phyloP scores from a whole-genome alignment of 2,797 vertebrate genomes.

The Lacerta bilineata region DNA sequence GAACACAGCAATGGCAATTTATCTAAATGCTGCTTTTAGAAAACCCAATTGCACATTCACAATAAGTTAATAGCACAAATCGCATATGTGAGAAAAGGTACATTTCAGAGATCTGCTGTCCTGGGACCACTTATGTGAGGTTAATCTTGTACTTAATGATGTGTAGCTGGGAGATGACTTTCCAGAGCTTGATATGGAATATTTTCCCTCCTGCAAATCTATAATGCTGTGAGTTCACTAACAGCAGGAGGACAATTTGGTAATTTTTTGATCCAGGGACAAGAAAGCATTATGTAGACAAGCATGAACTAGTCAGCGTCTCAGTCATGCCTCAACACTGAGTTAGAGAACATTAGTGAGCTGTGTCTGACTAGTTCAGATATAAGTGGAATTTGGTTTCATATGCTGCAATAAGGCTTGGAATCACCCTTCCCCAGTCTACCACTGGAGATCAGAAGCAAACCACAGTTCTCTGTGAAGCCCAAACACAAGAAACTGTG shows the following conservation, averaged over 20 bases:
- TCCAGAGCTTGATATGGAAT: not conserved
- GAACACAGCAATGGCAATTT: not conserved
- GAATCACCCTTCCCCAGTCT: too few relatives aligned
- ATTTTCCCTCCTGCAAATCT: not conserved
- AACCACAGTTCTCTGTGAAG: not conserved
- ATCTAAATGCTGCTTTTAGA: not conserved
- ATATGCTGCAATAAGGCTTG: too few relatives aligned
- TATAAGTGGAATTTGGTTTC: not conserved
- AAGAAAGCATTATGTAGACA: not conserved
- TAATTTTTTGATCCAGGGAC: too few relatives aligned
- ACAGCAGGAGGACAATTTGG: not conserved
- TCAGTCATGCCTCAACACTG: not conserved
- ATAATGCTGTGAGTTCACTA: not conserved
- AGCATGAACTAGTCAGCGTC: not conserved
- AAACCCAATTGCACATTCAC: accelerated
- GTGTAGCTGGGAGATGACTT: not conserved
- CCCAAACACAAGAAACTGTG: too few relatives aligned
- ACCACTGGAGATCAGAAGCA: not conserved
- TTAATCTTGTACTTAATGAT: not conserved
- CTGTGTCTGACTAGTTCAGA: not conserved
- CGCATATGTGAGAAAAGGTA: accelerated
- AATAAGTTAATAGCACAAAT: not conserved
- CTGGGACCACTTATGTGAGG: not conserved
- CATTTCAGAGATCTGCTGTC: not conserved
- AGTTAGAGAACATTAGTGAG: not conserved